These are phyloP conservation scores for Melospiza melodia DNA, from an alignment of 2,113 vertebrate genomes.

Conservation along the genomic window DNA sequence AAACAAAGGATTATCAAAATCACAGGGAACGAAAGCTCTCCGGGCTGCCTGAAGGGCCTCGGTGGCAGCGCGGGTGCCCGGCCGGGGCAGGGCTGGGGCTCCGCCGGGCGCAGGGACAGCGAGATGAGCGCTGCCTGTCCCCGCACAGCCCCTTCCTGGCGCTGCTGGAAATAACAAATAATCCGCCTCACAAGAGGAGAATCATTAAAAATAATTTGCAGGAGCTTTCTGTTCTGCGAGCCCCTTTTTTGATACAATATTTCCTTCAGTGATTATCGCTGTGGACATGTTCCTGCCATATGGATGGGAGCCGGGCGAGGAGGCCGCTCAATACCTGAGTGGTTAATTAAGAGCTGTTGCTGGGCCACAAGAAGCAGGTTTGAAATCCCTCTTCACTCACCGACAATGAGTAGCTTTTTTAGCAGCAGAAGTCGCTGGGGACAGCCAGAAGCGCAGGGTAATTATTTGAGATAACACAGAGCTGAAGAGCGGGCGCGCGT, in stretches of 20 bases:
- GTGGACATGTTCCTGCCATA: slow-evolving; percentile 91
- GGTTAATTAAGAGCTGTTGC: slow-evolving; percentile 99
- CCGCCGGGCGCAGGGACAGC: slow-evolving; percentile 32
- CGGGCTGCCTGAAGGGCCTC: slow-evolving; percentile 41
- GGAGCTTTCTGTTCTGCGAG: slow-evolving; percentile 86
- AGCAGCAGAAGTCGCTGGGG: slow-evolving; percentile 86
- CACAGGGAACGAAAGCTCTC: slow-evolving; percentile 28
- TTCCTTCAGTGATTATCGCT: slow-evolving; percentile 91
- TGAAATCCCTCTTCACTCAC: slow-evolving; percentile 89
- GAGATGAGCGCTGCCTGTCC: slow-evolving; percentile 76
- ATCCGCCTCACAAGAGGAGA: slow-evolving; percentile 84
- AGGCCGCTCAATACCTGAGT: slow-evolving; percentile 94
- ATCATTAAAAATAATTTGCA: slow-evolving; percentile 99
- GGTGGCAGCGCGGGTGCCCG: slow-evolving; percentile 31
- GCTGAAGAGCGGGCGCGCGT: slow-evolving; percentile 76
- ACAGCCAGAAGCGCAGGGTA: slow-evolving; percentile 93
- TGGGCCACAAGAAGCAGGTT: slow-evolving; percentile 91
- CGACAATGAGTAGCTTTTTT: slow-evolving; percentile 87
- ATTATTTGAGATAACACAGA: slow-evolving; percentile 97
- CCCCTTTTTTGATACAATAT: slow-evolving; percentile 85
- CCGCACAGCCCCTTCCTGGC: background rate
- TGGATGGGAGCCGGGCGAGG: slow-evolving; percentile 88
- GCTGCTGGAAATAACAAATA: slow-evolving; percentile 86
- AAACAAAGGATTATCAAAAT: slow-evolving; percentile 74
- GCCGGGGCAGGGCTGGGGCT: slow-evolving; percentile 40